These are phyloP conservation scores for Botia almorhae DNA, from an alignment of 2,797 vertebrate species.

Conservation along the genomic window DNA sequence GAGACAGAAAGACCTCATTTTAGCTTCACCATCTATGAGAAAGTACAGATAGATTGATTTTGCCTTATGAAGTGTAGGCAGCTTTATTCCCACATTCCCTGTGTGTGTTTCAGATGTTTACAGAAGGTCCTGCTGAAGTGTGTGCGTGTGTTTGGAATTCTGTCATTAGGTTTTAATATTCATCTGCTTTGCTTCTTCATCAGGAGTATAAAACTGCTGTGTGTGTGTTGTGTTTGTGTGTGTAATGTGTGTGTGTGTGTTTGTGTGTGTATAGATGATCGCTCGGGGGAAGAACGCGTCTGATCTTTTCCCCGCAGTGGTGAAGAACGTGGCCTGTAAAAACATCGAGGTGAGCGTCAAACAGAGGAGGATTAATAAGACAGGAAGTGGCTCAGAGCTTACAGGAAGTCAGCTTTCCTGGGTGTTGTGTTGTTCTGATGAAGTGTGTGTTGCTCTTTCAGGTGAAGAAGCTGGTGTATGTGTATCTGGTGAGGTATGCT, in stretches of 20 bases:
- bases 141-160: background rate
- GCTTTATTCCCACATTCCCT: background rate
- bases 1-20: no score
- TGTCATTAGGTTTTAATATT: background rate
- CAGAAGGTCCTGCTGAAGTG: background rate
- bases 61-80: background rate
- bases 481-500: slow-evolving; percentile 94
- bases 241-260: no score
- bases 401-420: slow-evolving; percentile 25
- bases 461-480: slow-evolving; percentile 98
- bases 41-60: background rate
- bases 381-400: background rate
- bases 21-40: no score
- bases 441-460: slow-evolving; percentile 60
- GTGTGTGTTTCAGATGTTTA: background rate
- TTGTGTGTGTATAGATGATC: slow-evolving; percentile 85
- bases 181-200: background rate
- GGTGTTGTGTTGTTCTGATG: background rate
- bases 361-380: background rate
- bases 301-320: slow-evolving; percentile 95
- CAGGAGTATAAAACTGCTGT: background rate
- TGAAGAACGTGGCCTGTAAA: slow-evolving; percentile 98
- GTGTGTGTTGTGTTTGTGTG: background rate
- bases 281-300: slow-evolving; percentile 96
- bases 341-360: slow-evolving; percentile 91